Conservation (phyloP, 2,888 invertebrate species). For the Petrolisthes cinctipes region DNA sequence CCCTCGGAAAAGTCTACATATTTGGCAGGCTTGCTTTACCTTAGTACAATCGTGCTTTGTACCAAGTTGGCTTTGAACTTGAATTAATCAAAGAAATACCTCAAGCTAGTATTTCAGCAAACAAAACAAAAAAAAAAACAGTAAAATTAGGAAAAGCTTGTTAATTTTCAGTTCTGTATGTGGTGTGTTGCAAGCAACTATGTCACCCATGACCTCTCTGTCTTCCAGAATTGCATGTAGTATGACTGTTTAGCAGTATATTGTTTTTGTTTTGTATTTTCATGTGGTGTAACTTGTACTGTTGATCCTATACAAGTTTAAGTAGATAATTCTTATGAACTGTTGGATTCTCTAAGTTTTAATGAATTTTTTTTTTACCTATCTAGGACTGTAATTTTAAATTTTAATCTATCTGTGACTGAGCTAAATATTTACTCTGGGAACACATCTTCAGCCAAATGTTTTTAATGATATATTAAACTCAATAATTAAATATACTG, state of each 20-base stretch:
- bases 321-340: constrained; percentile 19
- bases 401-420: neutral
- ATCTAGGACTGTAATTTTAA: neutral
- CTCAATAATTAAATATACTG: neutral
- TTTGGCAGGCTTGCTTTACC: constrained; percentile 61
- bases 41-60: constrained; percentile 62
- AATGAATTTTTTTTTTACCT: neutral
- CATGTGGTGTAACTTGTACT: constrained; percentile 60
- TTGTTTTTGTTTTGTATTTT: constrained; percentile 57
- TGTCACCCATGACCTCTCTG: constrained; percentile 55
- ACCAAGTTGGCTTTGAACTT: constrained; percentile 63
- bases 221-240: constrained; percentile 58
- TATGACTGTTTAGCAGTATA: constrained; percentile 48
- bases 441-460: constrained; percentile 11
- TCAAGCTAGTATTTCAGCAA: constrained; percentile 55
- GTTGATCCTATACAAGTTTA: constrained; percentile 47
- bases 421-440: neutral
- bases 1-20: constrained; percentile 55
- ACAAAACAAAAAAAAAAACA: constrained; percentile 51
- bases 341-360: neutral
- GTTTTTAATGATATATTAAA: neutral
- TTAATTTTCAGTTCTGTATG: constrained; percentile 55
- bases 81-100: constrained; percentile 51
- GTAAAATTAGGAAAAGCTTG: constrained; percentile 49
- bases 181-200: constrained; percentile 46